Evolutionary conservation across 2,113 vertebrate species (phyloP), one percentile per base, ranked within the genome.

Genomic region (Redunca redunca): DNA sequence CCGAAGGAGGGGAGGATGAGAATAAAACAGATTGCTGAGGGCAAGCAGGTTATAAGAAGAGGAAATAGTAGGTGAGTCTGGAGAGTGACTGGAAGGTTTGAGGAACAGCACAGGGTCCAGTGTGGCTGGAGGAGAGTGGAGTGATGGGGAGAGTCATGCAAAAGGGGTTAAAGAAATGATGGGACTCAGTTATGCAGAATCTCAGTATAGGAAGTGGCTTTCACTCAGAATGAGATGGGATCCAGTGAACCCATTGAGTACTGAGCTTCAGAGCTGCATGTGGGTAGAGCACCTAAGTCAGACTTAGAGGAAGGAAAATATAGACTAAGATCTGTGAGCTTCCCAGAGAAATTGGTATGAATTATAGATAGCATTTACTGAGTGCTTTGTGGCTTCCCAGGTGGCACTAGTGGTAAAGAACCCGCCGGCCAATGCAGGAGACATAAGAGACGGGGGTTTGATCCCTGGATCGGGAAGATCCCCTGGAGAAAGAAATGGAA

Each of bases 401-500:
- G 64, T 5, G 8, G 64, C 33, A 2, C 33, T 67, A 67, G 64
- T n/a, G 16, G 64, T 67, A 67, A 67, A 67, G 64, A n/a, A 67
- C 64, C 64, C 1, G 8, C 33, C 64, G n/a, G 64, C 33, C 33
- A 67, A 0, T n/a, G 16, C 16, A 67, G 16, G 64, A 67, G 16
- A 67, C 64, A 5, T n/a, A n/a, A 10, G 16, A 67, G 16, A 19
- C 1, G 4, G 4, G 0, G 16, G 2, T n/a, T 67, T 67, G 33
- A 67, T n/a, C 17, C 64, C 16, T 67, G 64, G 64, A 19, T 19
- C 0, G 2, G 64, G 33, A n/a, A n/a, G 16, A 67, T 19, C 3
- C 8, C 64, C 64, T n/a, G 33, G 64, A 67, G 64, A 33, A 67
- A 67, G 64, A 67, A 67, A 67, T 19, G 8, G 33, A 33, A n/a